Percentiles rank a stretch among this genome's conserved stretches.
Conservation (phyloP, 2,888 invertebrate genomes). For the Desoria tigrina region DNA sequence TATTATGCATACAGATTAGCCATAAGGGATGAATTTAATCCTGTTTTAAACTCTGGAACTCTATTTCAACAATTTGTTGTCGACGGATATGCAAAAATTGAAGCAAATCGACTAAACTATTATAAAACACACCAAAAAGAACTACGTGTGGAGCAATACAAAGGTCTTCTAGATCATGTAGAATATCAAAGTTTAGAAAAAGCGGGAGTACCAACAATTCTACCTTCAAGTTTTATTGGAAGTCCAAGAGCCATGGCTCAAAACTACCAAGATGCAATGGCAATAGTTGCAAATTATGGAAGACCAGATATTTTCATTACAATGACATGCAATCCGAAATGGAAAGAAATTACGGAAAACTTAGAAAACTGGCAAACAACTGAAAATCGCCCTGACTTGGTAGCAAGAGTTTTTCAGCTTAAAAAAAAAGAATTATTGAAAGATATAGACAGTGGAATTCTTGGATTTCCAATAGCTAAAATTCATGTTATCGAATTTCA, state of each 20-base stretch:
- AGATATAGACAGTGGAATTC: slow-evolving; percentile 45
- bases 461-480: slow-evolving; percentile 45
- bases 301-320: slow-evolving; percentile 58
- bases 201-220: slow-evolving; percentile 55
- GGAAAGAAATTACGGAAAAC: slow-evolving; percentile 55
- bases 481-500: slow-evolving; percentile 51
- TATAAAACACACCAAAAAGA: slow-evolving; percentile 52
- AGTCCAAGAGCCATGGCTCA: slow-evolving; percentile 56
- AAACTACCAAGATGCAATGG: slow-evolving; percentile 58
- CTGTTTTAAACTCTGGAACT: slow-evolving; percentile 48
- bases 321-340: slow-evolving; percentile 58
- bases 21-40: slow-evolving; percentile 50
- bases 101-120: slow-evolving; percentile 52
- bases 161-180: slow-evolving; percentile 49
- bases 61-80: slow-evolving; percentile 55
- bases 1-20: slow-evolving; percentile 42
- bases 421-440: slow-evolving; percentile 51
- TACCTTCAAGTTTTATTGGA: slow-evolving; percentile 56
- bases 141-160: slow-evolving; percentile 53
- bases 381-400: slow-evolving; percentile 50
- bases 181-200: slow-evolving; percentile 9
- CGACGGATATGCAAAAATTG: slow-evolving; percentile 54
- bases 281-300: slow-evolving; percentile 57
- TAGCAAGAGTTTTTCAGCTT: slow-evolving; percentile 50
- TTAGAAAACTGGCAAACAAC: slow-evolving; percentile 40